phyloP scores from a whole-genome alignment of 23 tunicate species.

The Ascidia mentula region DNA sequence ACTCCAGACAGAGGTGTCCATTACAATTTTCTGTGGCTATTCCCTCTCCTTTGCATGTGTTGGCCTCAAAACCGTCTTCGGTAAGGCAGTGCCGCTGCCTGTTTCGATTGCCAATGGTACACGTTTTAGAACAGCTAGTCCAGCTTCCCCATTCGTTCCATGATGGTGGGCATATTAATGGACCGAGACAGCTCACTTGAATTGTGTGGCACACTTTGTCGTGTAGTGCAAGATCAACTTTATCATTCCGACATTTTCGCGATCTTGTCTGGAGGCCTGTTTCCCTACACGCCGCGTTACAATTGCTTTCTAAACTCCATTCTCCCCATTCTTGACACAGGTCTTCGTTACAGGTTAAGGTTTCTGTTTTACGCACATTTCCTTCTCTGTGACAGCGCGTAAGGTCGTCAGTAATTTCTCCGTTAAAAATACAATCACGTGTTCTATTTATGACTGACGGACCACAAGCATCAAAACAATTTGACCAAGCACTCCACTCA shows the following conservation, averaged over 20 bases:
- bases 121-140: slow-evolving; percentile 24
- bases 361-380: not conserved
- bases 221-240: not conserved
- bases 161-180: slow-evolving; percentile 32
- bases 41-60: not conserved
- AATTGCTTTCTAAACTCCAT: slow-evolving; percentile 10
- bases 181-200: not conserved
- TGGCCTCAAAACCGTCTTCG: slow-evolving; percentile 5
- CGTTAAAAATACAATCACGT: slow-evolving; percentile 27
- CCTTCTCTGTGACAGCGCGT: not conserved
- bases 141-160: slow-evolving; percentile 23
- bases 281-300: slow-evolving; percentile 20
- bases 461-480: slow-evolving; percentile 29
- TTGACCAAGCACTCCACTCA: slow-evolving; percentile 30
- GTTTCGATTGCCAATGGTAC: not conserved
- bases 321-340: slow-evolving; percentile 38
- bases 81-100: not conserved
- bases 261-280: not conserved
- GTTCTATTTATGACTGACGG: slow-evolving; percentile 31
- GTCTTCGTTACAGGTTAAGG: slow-evolving; percentile 12
- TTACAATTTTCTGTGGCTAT: slow-evolving; percentile 2
- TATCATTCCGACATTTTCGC: slow-evolving; percentile 14
- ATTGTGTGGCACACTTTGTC: slow-evolving; percentile 8
- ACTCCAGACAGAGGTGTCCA: slow-evolving; percentile 12
- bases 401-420: not conserved